Evolutionary conservation across 2,888 invertebrate species (phyloP), one percentile per base, ranked within the genome.

Genomic region (Dexiosoma caninum): DNA sequence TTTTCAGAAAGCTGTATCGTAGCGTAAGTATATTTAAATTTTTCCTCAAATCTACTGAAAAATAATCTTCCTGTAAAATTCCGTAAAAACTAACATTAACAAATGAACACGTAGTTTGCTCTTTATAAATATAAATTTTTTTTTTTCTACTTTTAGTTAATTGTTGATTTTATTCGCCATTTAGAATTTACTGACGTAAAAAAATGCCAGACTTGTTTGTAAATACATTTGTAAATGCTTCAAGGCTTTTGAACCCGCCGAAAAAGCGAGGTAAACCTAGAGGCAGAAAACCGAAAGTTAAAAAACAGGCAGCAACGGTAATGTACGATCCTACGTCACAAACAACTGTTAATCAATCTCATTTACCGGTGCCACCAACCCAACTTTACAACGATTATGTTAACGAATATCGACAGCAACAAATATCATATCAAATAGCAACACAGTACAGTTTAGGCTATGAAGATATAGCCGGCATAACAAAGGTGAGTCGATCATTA

Each of bases 341-440:
- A 74, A 30, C 51, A 27, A 9, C 37, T 69, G 30, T 69, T 53
- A 75, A 70, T 49, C 67, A 55, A 49, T 40, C 49, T 35, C 64
- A 57, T 30, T 57, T 55, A 37, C 57, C 77, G 14, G 27, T 42
- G 35, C 51, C 60, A 49, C 60, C 69, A 46, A 67, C 72, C 30
- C 77, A 81, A 74, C 69, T 81, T 53, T 81, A 81, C 81, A 81
- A 81, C 81, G 81, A 81, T 64, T 81, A 81, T 81, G 81, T 77
- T 64, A 81, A 81, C 81, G 81, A 81, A 77, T 81, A 81, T 59
- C 81, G 70, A 16, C 80, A 77, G 5, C 80, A 76, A 53, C 77
- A 55, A 16, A 49, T 42, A 74, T 62, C 74, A 62, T 78, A 78
- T 74, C 74, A 72, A 69, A 78, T 62, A 46, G 74, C 67, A 23